Percentiles rank a stretch among this genome's conserved stretches.
phyloP scores from a whole-genome alignment of 2,888 invertebrate genomes.

The Palloptera scutellata region DNA sequence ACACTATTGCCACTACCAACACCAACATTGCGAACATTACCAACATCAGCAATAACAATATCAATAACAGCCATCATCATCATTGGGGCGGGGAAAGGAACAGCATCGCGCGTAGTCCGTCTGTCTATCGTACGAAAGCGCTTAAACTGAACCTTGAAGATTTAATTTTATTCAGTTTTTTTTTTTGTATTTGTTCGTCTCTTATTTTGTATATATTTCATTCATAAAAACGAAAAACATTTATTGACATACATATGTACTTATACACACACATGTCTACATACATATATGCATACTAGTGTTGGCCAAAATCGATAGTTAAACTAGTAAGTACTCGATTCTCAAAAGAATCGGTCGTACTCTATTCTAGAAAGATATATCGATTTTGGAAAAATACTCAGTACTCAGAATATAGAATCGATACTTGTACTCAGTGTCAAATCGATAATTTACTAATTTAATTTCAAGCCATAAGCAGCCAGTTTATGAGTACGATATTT shows the following conservation, averaged over 20 bases:
- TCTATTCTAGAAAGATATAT: too few species aligned
- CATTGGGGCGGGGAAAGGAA: not conserved
- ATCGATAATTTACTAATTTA: too few species aligned
- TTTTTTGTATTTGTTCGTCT: too few species aligned
- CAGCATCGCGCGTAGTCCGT: not conserved
- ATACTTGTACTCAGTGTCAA: too few species aligned
- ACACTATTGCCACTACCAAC: not conserved
- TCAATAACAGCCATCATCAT: not conserved
- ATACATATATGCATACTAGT: constrained; percentile 13
- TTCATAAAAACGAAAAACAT: constrained; percentile 36
- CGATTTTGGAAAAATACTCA: too few species aligned
- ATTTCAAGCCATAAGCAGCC: too few species aligned
- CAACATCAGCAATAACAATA: not conserved
- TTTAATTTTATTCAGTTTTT: constrained; percentile 24
- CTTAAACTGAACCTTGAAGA: constrained; percentile 32
- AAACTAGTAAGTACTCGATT: too few species aligned
- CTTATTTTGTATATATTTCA: constrained; percentile 27
- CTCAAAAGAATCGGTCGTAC: too few species aligned
- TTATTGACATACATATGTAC: constrained; percentile 25
- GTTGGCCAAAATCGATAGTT: too few species aligned
- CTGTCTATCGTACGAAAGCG: not conserved
- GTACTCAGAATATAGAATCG: too few species aligned
- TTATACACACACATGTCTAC: constrained; percentile 17
- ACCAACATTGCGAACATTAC: not conserved
- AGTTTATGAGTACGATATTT: too few species aligned